Base-by-base conservation (phyloP, 2,888 invertebrate genomes). In the Platycheirus rosarum region DNA sequence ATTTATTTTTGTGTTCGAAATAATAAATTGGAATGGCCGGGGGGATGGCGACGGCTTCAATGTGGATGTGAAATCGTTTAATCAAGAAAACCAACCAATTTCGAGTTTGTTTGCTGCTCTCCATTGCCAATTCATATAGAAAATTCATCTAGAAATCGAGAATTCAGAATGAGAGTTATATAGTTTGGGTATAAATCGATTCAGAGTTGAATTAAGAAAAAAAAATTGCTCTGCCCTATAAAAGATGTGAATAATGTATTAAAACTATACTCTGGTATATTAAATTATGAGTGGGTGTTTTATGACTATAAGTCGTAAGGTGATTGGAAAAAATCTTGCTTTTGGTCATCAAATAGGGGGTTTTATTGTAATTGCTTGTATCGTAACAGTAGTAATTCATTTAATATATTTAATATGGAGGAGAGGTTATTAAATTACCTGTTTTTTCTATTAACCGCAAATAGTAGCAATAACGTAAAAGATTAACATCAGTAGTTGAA, bases 1-100 rank as follows among this genome's bases (percentile, higher is more conserved):
- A 86, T 86, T 86, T 87, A 86, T 86, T 85, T 80, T 82, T 84
- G 79, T 80, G 74, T 79, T 66, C 70, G 55, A 35, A 78, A 68
- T 60, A 60, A 79, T 80, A 74, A 76, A 82, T 75, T 70, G 63
- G 60, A 44, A 2, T 14, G 42, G 7, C 42, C 14, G 14, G 2
- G 7, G 3, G 6, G 77, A 51, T 57, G 75, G 53, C 63, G 44
- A 11, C 26, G 37, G 9, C 23, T 32, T 8, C 29, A 5, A 32
- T 1, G 16, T 7, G n/a, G 11, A 62, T 66, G 51, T 29, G 70
- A 44, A 78, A 71, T 71, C 77, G 42, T 73, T 71, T 78, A 78
- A 78, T 78, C 77, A 78, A 71, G 71, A 73, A 57, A 70, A 71
- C 53, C 42, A 3, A 53, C 40, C n/a, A 55, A 65, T 63, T 60